A percentile compares a stretch with the other conserved stretches of the same genome.
phyloP scores from a whole-genome alignment of 2,888 invertebrate genomes.

The Morinoia aosen region DNA sequence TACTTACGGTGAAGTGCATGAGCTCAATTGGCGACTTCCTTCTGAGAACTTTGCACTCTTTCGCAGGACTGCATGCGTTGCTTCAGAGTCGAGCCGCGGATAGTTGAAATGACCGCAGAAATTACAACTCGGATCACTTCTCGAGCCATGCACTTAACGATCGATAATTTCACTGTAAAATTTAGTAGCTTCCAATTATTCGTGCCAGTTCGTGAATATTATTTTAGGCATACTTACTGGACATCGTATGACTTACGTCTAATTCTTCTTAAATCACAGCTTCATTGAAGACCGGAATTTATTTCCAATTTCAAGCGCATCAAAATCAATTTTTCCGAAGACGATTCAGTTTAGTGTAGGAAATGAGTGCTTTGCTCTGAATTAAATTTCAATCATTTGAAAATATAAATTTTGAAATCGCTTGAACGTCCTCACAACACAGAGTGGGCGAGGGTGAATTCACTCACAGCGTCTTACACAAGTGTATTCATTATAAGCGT shows the following conservation, averaged over 20 bases:
- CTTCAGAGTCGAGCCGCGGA: background rate
- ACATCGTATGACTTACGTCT: background rate
- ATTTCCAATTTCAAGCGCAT: no score
- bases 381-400: no score
- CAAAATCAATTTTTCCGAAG: no score
- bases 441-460: no score
- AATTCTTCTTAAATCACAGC: background rate
- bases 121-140: background rate
- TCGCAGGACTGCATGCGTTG: background rate
- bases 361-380: no score
- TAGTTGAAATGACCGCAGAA: background rate
- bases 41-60: background rate
- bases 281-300: no score
- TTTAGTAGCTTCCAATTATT: background rate
- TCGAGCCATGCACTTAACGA: background rate
- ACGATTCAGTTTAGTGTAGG: no score
- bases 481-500: no score
- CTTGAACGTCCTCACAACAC: no score
- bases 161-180: background rate
- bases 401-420: no score
- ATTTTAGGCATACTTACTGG: background rate
- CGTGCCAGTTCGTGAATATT: background rate
- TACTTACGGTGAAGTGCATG: background rate
- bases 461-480: no score
- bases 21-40: slow-evolving; percentile 18